These are phyloP conservation scores for Temnopleurus reevesii DNA, from an alignment of 53 echinoderm and acorn worm species.

Conservation along the genomic window DNA sequence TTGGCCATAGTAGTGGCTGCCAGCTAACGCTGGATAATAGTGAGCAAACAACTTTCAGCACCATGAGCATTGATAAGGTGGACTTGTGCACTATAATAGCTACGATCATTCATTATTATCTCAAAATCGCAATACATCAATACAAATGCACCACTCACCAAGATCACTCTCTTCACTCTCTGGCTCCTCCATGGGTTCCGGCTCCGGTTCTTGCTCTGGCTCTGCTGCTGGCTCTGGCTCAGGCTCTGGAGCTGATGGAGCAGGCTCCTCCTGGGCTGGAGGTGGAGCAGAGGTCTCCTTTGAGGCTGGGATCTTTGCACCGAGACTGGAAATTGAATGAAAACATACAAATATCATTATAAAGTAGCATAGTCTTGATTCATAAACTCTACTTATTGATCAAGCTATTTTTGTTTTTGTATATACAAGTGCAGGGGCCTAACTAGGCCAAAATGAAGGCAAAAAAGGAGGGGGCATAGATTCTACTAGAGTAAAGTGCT, in stretches of 20 bases:
- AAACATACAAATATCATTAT: neutral
- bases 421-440: too few species aligned
- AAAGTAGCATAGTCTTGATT: too few species aligned
- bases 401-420: too few species aligned
- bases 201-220: conserved; percentile 50
- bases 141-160: conserved; percentile 61
- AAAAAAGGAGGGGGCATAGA: too few species aligned
- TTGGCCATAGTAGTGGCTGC: too few species aligned
- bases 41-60: too few species aligned
- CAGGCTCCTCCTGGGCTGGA: neutral
- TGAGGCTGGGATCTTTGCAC: conserved; percentile 23
- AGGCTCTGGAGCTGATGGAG: neutral
- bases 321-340: neutral
- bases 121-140: too few species aligned
- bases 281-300: neutral
- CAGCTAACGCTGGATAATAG: too few species aligned
- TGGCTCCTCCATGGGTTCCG: conserved; percentile 48
- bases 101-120: neutral
- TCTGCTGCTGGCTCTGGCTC: neutral
- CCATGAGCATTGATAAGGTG: too few species aligned
- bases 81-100: neutral
- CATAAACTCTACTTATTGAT: too few species aligned
- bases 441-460: too few species aligned
- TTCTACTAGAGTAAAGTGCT: too few species aligned
- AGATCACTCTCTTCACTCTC: conserved; percentile 85